Percentiles rank a stretch among this genome's conserved stretches.
Conservation (phyloP, 2,888 invertebrate genomes). For the Cryptocheilus praepositus region DNA sequence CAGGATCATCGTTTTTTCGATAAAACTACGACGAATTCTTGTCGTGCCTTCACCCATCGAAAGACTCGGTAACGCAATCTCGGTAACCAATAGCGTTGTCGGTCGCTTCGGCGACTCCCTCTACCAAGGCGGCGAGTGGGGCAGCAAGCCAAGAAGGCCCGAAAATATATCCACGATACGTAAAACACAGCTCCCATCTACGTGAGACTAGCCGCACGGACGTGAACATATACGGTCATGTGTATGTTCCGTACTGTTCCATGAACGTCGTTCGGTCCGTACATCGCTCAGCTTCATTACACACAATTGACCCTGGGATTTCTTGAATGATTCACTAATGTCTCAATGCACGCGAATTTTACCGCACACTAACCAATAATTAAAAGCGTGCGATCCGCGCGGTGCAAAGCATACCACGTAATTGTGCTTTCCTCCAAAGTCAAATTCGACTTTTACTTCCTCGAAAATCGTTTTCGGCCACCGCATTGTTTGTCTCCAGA, state of each 20-base stretch:
- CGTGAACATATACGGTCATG: slow-evolving; percentile 8
- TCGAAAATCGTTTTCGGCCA: no score
- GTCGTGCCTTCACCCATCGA: slow-evolving; percentile 33
- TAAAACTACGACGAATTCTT: slow-evolving; percentile 41
- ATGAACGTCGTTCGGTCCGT: background rate
- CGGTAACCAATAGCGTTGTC: slow-evolving; percentile 55
- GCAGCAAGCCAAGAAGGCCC: slow-evolving; percentile 35
- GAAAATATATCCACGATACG: slow-evolving; percentile 48
- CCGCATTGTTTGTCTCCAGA: no score
- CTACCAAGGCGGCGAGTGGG: slow-evolving; percentile 19
- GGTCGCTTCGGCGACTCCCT: slow-evolving; percentile 26
- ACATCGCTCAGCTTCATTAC: no score
- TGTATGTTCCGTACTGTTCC: background rate
- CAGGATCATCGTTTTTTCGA: slow-evolving; percentile 32
- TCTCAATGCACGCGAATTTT: no score
- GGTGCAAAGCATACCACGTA: no score
- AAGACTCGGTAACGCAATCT: slow-evolving; percentile 49
- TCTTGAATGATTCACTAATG: no score
- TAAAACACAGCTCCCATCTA: slow-evolving; percentile 41
- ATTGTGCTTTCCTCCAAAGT: no score
- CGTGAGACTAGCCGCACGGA: slow-evolving; percentile 24
- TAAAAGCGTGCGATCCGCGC: no score
- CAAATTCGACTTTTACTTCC: no score
- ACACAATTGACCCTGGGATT: no score
- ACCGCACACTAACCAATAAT: no score